Percentiles rank a stretch among this genome's conserved stretches.
Conservation (phyloP, 2,797 vertebrate species). For the Mormyrops attenuatus region DNA sequence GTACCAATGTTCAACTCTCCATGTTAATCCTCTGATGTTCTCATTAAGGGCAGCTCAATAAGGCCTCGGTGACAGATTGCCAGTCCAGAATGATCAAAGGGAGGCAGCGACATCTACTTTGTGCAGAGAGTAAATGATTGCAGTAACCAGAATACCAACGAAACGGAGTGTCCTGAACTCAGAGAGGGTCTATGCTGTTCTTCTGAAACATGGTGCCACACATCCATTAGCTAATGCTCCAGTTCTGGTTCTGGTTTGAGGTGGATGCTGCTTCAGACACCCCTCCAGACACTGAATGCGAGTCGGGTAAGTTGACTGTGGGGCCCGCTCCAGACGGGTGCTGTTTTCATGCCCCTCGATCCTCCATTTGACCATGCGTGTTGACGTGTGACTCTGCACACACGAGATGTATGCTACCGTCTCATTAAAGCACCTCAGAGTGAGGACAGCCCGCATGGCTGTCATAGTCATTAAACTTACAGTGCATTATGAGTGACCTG, state of each 20-base stretch:
- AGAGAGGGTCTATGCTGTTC: not conserved
- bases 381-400: not conserved
- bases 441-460: not conserved
- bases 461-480: not conserved
- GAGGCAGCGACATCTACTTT: not conserved
- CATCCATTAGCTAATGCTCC: not conserved
- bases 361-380: not conserved
- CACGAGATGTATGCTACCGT: not conserved
- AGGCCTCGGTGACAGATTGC: not conserved
- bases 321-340: not conserved
- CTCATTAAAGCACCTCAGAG: not conserved
- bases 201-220: not conserved
- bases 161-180: not conserved
- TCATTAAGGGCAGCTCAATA: not conserved
- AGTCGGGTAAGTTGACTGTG: not conserved
- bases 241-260: not conserved
- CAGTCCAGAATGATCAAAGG: not conserved
- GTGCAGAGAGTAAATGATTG: not conserved
- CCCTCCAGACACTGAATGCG: not conserved
- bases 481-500: not conserved
- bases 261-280: not conserved
- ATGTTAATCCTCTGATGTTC: conserved; percentile 1
- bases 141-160: not conserved
- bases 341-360: not conserved
- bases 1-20: not conserved